A percentile compares a stretch with the other conserved stretches of the same genome.
phyloP scores from a whole-genome alignment of 37 sponge, comb jelly and placozoan species.

The Lycopodina hypogea region DNA sequence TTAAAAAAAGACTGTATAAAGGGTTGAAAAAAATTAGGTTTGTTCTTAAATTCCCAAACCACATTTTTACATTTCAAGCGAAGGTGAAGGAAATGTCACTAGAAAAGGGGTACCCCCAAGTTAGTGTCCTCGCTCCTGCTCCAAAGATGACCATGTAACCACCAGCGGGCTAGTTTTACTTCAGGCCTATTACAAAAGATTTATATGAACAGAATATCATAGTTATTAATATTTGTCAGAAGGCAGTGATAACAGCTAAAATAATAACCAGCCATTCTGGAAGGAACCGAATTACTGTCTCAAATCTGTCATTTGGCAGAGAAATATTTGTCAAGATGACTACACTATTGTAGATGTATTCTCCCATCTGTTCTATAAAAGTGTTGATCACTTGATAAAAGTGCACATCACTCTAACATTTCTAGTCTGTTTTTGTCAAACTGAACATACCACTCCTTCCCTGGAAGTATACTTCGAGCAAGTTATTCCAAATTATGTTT shows the following conservation, averaged over 20 bases:
- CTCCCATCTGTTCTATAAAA: neutral
- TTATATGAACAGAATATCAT: constrained; percentile 5
- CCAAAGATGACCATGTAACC: constrained; percentile 16
- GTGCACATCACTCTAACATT: neutral
- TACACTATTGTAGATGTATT: neutral
- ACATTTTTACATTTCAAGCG: constrained; percentile 14
- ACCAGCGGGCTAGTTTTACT: constrained; percentile 30
- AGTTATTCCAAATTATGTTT: neutral
- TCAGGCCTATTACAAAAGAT: constrained; percentile 14
- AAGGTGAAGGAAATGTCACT: neutral
- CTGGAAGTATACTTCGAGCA: constrained; percentile 5
- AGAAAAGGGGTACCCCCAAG: neutral
- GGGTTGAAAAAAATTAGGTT: constrained; percentile 24
- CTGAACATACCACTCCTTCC: constrained; percentile 2
- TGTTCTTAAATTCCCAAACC: constrained; percentile 15
- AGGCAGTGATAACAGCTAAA: neutral
- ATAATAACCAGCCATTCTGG: constrained; percentile 16
- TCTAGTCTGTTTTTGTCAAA: neutral
- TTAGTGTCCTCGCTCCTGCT: neutral
- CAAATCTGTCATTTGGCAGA: constrained; percentile 30
- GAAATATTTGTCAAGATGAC: neutral
- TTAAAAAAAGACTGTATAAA: constrained; percentile 3
- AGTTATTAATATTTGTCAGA: neutral
- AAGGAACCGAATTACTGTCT: neutral
- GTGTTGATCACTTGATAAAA: constrained; percentile 21